Conservation (phyloP, 2,113 vertebrate genomes). For the Sinocyclocheilus grahami region DNA sequence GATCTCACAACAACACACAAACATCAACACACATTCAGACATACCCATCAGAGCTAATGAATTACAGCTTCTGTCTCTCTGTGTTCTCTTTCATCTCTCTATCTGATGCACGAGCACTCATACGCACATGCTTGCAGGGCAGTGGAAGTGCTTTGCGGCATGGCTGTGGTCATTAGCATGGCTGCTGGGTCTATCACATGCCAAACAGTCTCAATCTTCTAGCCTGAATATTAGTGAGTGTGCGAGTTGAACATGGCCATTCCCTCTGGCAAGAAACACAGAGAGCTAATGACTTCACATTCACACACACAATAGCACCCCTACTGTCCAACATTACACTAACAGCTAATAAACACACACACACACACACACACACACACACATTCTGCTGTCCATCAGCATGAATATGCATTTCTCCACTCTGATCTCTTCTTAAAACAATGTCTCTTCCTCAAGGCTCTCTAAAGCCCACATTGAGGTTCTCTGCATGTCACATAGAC, state of each 20-base stretch:
- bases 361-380: neutral
- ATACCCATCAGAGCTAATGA: neutral
- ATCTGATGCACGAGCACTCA: constrained; percentile 23
- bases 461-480: constrained; percentile 7
- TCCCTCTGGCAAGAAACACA: constrained; percentile 54
- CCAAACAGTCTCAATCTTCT: constrained; percentile 59
- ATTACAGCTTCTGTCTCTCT: neutral
- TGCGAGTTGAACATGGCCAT: constrained; percentile 34
- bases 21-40: constrained; percentile 32
- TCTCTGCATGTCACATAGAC: constrained; percentile 47
- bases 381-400: neutral
- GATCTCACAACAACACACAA: constrained; percentile 5
- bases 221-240: constrained; percentile 61
- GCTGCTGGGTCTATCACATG: constrained; percentile 60
- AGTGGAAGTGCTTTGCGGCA: neutral
- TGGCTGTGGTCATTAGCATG: constrained; percentile 35
- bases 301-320: constrained; percentile 25
- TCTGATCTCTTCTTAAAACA: constrained; percentile 22
- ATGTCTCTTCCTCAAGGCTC: neutral
- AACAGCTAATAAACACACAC: constrained; percentile 18
- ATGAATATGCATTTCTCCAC: constrained; percentile 10
- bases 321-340: neutral
- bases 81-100: constrained; percentile 8
- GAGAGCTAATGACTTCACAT: constrained; percentile 50
- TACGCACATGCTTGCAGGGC: neutral